Base-by-base conservation (phyloP, 2,888 invertebrate genomes). In the Aquatica leii region DNA sequence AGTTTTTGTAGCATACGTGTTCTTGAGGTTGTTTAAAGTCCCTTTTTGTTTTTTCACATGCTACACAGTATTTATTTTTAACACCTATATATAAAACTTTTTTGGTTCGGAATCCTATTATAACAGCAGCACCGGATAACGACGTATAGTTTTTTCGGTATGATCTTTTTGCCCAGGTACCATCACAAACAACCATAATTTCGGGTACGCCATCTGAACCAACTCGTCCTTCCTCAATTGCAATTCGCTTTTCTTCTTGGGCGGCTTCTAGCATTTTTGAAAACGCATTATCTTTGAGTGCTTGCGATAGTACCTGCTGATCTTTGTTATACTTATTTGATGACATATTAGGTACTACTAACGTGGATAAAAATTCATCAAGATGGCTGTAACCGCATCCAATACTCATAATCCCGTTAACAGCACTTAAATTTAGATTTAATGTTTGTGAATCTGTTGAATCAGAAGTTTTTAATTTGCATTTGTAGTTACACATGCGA, bases 101-200 rank as follows among this genome's bases (percentile, higher is more conserved):
- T 17, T 20, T 2, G 12, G 53, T 53, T 9, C 40, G 35, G n/a
- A 18, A 53, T n/a, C 53, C 53, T n/a, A 53, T 15, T 12, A 53
- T 53, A 53, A 15, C 53, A 15, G 53, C 53, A 1, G 20, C 37
- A 15, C 53, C 40, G 15, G 53, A 53, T 2, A 53, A 24, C 1
- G 53, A 53, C 9, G 9, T 53, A 15, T 53, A 53, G 37, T 53
- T 53, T 9, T 1, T 9, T 2, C 53, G 21, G n/a, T 53, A 53
- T 11, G 53, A 53, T 17, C 53, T 14, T 37, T 53, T 35, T 1
- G 37, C 37, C 53, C 37, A 53, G 5, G 37, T 18, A 11, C 53
- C 53, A 15, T 53, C 53, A 15, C 53, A 53, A 5, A 37, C 37
- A 3, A 53, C 53, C 1, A 37, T 53, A 1, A 53, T 53, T n/a